Evolutionary conservation across 2,888 invertebrate species (phyloP).

Genomic region (Choristoneura rosaceana): DNA sequence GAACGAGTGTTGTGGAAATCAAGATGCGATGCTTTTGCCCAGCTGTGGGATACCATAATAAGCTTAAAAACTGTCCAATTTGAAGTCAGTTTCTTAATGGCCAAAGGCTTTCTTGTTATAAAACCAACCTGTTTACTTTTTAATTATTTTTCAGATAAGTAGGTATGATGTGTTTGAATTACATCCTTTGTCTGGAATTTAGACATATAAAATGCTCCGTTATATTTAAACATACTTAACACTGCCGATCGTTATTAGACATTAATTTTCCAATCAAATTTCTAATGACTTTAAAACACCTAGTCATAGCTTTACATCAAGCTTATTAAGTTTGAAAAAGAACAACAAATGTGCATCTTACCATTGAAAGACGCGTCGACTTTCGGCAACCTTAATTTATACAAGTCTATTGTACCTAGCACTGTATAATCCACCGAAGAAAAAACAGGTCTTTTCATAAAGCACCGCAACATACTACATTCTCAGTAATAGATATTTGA

Average conservation of each 20-base stretch:
- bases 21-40: no score
- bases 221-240: not conserved
- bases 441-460: constrained; percentile 54
- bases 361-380: constrained; percentile 7
- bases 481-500: constrained; percentile 70
- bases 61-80: no score
- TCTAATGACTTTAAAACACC: constrained; percentile 11
- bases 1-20: no score
- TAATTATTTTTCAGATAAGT: no score
- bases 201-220: no score
- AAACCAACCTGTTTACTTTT: no score
- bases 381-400: constrained; percentile 29
- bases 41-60: no score
- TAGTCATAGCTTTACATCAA: constrained; percentile 21
- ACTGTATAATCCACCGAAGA: constrained; percentile 10
- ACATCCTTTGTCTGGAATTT: no score
- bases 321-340: constrained; percentile 22
- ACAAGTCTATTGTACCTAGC: constrained; percentile 13
- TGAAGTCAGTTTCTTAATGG: no score
- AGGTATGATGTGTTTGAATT: no score
- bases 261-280: constrained; percentile 11
- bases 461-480: constrained; percentile 61
- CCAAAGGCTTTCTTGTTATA: no score
- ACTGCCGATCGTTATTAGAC: not conserved
- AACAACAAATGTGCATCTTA: constrained; percentile 7